These are phyloP conservation scores for Schmidtea mediterranea DNA, from an alignment of 1,140 invertebrate species.

Conservation along the genomic window DNA sequence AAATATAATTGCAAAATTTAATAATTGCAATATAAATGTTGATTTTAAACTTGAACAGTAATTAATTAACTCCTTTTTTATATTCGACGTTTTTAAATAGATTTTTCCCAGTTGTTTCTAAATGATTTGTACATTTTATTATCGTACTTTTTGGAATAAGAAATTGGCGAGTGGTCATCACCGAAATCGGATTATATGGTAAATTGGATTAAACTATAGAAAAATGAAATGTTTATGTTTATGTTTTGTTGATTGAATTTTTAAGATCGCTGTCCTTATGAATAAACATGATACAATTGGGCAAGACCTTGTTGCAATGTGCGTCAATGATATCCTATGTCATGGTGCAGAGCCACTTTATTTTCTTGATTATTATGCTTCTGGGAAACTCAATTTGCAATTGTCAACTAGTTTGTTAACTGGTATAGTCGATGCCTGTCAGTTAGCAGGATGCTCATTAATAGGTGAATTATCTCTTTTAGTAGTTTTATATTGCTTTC, in stretches of 20 bases:
- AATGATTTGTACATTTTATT: too few relatives aligned
- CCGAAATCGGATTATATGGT: too few relatives aligned
- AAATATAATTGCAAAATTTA: too few relatives aligned
- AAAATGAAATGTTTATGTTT: too few relatives aligned
- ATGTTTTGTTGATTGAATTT: background rate
- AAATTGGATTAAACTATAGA: too few relatives aligned
- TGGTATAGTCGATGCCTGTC: conserved; percentile 61
- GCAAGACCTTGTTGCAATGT: conserved; percentile 85
- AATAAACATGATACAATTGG: conserved; percentile 56
- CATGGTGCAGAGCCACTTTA: conserved; percentile 76
- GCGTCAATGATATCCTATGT: conserved; percentile 77
- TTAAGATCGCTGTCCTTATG: conserved; percentile 48
- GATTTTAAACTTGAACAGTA: too few relatives aligned
- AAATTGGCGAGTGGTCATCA: too few relatives aligned
- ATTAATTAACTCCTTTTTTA: too few relatives aligned
- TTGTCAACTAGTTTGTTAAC: conserved; percentile 46
- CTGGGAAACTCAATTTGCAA: conserved; percentile 48
- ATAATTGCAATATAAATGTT: too few relatives aligned
- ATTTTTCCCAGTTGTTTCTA: too few relatives aligned
- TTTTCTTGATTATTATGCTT: conserved; percentile 85
- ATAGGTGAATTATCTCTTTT: conserved; percentile 35
- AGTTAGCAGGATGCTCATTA: conserved; percentile 52
- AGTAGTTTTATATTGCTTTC: background rate
- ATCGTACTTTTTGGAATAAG: too few relatives aligned
- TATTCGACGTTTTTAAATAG: too few relatives aligned